Evolutionary conservation across 2,113 vertebrate species (phyloP).

Genomic region (Phainopepla nitens): DNA sequence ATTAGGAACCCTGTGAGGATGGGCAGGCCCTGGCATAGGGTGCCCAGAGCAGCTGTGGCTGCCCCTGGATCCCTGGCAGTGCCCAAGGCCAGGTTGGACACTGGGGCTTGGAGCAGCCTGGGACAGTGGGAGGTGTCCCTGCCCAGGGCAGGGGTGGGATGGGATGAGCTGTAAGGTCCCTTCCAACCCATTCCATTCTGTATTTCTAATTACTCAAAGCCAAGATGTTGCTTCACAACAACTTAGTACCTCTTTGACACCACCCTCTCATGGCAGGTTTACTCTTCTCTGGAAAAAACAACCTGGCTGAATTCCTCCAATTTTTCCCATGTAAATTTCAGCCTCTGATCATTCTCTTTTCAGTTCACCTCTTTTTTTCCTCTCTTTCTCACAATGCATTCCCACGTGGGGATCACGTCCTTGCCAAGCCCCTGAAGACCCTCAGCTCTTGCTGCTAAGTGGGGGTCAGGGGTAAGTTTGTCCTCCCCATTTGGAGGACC

Average conservation of each 20-base stretch:
- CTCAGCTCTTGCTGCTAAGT: neutral
- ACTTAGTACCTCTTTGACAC: neutral
- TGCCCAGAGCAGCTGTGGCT: neutral
- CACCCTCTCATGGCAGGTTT: neutral
- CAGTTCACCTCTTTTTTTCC: neutral
- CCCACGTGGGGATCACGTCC: accelerated
- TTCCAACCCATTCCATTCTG: neutral
- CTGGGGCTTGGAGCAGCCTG: neutral
- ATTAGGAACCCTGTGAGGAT: neutral
- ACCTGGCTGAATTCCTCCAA: neutral
- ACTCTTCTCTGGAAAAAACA: neutral
- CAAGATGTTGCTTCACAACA: neutral
- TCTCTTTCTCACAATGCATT: neutral
- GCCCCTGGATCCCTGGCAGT: neutral
- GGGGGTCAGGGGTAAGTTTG: neutral
- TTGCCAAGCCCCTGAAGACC: neutral
- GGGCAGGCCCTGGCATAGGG: neutral
- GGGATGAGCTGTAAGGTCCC: accelerated
- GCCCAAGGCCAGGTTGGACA: neutral
- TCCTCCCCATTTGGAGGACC: neutral
- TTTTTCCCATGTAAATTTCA: neutral
- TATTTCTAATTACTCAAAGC: neutral
- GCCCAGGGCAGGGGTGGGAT: accelerated
- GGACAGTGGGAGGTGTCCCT: neutral
- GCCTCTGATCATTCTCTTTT: neutral